A percentile compares a stretch with the other conserved stretches of the same genome.
These are phyloP conservation scores for Ornithoptera priamus DNA, from an alignment of 2,888 invertebrate genomes.

Conservation along the genomic window DNA sequence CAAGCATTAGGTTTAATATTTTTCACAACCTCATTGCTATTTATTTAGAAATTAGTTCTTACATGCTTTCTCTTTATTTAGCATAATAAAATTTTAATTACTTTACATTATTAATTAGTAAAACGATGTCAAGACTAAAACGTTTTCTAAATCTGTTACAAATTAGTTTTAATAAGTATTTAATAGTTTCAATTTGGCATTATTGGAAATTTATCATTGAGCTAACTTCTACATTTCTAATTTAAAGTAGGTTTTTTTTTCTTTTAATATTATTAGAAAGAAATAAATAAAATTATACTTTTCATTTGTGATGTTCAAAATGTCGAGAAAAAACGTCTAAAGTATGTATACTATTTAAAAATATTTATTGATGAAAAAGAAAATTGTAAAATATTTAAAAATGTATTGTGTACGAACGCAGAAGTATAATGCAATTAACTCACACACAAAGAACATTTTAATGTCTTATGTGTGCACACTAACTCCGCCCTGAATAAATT, in stretches of 20 bases:
- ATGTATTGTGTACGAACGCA: slow-evolving; percentile 65
- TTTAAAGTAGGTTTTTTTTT: too few species aligned
- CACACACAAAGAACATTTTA: slow-evolving; percentile 58
- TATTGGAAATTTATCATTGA: too few species aligned
- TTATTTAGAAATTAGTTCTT: background rate
- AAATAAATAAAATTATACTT: background rate
- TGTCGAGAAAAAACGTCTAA: background rate
- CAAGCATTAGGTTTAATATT: background rate
- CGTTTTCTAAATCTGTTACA: slow-evolving; percentile 3
- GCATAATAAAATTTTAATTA: slow-evolving; percentile 12
- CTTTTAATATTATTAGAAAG: too few species aligned
- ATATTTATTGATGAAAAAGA: slow-evolving; percentile 48
- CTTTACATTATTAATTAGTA: slow-evolving; percentile 5
- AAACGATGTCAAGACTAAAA: slow-evolving; percentile 19
- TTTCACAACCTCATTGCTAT: background rate
- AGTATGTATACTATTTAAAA: slow-evolving; percentile 32
- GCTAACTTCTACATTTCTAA: too few species aligned
- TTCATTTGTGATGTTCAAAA: too few species aligned
- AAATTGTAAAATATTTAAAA: slow-evolving; percentile 61
- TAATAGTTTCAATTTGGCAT: background rate
- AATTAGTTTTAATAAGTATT: background rate
- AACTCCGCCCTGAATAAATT: slow-evolving; percentile 73
- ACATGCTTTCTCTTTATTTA: slow-evolving; percentile 5
- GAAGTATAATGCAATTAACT: slow-evolving; percentile 76
- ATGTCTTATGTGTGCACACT: slow-evolving; percentile 66